phyloP scores from a whole-genome alignment of 1,140 invertebrate genomes.

The Nilaparvata lugens region DNA sequence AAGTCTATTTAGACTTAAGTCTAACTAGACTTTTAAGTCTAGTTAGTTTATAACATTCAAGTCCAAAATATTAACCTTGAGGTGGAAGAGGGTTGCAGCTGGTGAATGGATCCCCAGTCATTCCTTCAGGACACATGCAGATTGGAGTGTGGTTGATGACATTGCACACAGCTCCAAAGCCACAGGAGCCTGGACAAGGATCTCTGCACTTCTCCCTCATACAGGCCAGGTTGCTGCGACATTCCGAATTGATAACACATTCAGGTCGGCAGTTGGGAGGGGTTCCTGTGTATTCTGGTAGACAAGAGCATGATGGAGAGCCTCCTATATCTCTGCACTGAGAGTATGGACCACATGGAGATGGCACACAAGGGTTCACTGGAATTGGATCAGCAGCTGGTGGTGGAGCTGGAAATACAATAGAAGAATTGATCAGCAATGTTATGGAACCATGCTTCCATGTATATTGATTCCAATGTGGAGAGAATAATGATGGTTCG shows the following conservation, averaged over 20 bases:
- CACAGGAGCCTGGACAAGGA: slow-evolving; percentile 60
- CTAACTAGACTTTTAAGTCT: too few species aligned
- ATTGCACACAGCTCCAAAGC: slow-evolving; percentile 49
- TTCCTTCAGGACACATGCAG: slow-evolving; percentile 56
- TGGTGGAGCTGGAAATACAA: slow-evolving; percentile 29
- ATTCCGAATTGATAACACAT: slow-evolving; percentile 60
- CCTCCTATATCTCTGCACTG: slow-evolving; percentile 52
- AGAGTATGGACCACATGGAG: slow-evolving; percentile 59
- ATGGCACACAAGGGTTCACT: slow-evolving; percentile 55
- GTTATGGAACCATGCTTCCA: too few species aligned
- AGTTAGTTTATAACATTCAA: too few species aligned
- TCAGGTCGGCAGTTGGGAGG: slow-evolving; percentile 63
- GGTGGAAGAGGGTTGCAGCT: slow-evolving; percentile 43
- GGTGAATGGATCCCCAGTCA: slow-evolving; percentile 58
- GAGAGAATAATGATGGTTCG: too few species aligned
- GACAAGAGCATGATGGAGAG: slow-evolving; percentile 55
- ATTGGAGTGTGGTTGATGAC: slow-evolving; percentile 57
- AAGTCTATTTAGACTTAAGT: too few species aligned
- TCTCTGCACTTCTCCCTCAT: slow-evolving; percentile 58
- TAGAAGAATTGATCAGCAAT: too few species aligned
- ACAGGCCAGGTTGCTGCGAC: slow-evolving; percentile 52
- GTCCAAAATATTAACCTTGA: slow-evolving; percentile 31
- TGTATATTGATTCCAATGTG: too few species aligned
- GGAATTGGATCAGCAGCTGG: slow-evolving; percentile 28
- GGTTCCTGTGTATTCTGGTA: slow-evolving; percentile 51